Percentiles rank a stretch among this genome's conserved stretches.
Evolutionary conservation across 2,797 vertebrate genomes (phyloP).

Genomic region (Lutra lutra): DNA sequence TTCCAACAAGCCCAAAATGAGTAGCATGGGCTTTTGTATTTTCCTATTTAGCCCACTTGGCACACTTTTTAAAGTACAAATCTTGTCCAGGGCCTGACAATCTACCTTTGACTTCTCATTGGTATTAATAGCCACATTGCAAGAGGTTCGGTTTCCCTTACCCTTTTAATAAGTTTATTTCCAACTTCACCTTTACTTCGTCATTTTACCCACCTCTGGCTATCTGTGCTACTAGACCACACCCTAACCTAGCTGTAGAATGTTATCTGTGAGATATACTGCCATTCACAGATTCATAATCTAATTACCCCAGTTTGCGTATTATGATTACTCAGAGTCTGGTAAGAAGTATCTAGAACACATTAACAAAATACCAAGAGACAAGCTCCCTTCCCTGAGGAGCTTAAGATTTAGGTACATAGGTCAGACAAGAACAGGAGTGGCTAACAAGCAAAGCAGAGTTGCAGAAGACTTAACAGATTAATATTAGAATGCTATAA

Average conservation of each 20-base stretch:
- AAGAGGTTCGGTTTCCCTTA: background rate
- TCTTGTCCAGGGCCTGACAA: background rate
- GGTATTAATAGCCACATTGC: background rate
- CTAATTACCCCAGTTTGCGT: background rate
- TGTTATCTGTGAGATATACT: background rate
- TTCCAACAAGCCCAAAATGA: background rate
- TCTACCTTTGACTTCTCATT: background rate
- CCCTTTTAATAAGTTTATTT: background rate
- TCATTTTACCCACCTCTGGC: background rate
- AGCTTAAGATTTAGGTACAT: background rate
- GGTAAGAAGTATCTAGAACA: background rate
- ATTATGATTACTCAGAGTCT: background rate
- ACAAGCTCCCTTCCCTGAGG: background rate
- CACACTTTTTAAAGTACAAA: too few relatives aligned
- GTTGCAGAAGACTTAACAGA: background rate
- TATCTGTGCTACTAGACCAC: background rate
- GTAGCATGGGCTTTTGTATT: background rate
- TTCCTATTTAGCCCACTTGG: background rate
- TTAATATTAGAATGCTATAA: background rate
- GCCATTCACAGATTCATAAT: background rate
- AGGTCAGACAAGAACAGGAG: background rate
- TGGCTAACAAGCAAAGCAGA: background rate
- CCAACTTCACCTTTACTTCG: background rate
- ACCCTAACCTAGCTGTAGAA: background rate
- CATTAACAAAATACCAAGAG: background rate